These are phyloP conservation scores for Somateria mollissima DNA, from an alignment of 2,797 vertebrate genomes.

Conservation along the genomic window DNA sequence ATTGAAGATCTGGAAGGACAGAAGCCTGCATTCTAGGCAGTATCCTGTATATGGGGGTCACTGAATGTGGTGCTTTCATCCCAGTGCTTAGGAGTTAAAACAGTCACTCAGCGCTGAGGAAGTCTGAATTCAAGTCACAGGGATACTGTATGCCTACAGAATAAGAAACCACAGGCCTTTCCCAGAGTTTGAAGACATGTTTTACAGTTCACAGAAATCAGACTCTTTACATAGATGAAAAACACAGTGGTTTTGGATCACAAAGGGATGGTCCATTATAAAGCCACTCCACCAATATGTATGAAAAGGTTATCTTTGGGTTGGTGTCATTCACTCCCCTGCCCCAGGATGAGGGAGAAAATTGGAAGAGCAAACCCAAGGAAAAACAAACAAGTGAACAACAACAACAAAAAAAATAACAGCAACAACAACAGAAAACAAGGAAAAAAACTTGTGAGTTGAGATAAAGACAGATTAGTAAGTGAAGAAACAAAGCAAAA, in stretches of 20 bases:
- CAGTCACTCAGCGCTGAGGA: background rate
- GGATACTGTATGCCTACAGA: background rate
- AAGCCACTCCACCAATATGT: background rate
- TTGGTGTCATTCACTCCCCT: background rate
- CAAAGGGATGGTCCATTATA: background rate
- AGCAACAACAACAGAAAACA: too few species aligned
- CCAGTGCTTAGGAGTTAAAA: background rate
- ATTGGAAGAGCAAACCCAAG: background rate
- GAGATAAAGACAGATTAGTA: background rate
- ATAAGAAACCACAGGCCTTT: background rate
- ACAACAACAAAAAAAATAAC: too few species aligned
- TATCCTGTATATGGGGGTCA: background rate
- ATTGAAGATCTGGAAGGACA: background rate
- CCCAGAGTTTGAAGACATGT: background rate
- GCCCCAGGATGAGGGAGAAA: background rate
- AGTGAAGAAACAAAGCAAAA: background rate
- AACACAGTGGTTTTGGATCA: background rate
- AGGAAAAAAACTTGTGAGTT: too few species aligned
- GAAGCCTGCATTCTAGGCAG: background rate
- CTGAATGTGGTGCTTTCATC: background rate
- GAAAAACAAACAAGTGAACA: too few species aligned
- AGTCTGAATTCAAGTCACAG: background rate
- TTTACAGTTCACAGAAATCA: background rate
- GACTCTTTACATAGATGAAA: background rate
- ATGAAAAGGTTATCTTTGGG: background rate